Evolutionary conservation across 1,140 invertebrate genomes (phyloP).

Genomic region (Papilio machaon): DNA sequence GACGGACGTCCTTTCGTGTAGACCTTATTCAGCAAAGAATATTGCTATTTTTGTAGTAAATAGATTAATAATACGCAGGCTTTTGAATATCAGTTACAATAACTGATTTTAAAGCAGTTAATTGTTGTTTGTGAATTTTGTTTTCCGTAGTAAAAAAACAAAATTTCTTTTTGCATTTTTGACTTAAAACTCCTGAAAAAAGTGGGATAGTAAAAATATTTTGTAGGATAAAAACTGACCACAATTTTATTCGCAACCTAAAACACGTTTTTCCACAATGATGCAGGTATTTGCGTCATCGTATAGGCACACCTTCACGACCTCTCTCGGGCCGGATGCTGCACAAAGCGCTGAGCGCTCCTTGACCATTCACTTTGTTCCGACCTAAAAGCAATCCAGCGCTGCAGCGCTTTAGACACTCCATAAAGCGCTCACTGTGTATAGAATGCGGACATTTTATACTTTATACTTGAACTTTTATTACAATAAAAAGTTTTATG

Average conservation of each 20-base stretch:
- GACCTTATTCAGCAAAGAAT: slow-evolving; percentile 8
- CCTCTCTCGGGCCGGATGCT: slow-evolving; percentile 3
- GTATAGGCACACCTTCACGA: slow-evolving; percentile 4
- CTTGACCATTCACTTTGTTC: slow-evolving; percentile 39
- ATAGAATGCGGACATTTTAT: slow-evolving; percentile 22
- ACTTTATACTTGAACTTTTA: slow-evolving; percentile 13
- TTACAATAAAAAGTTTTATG: not conserved
- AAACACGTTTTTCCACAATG: slow-evolving; percentile 7
- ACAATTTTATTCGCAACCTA: slow-evolving; percentile 38
- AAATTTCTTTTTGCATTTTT: no score
- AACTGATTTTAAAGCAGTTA: no score
- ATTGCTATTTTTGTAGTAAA: not conserved
- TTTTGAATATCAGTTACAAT: no score
- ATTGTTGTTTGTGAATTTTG: no score
- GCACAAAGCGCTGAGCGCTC: slow-evolving; percentile 30
- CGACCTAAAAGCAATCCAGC: slow-evolving; percentile 36
- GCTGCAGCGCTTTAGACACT: slow-evolving; percentile 24
- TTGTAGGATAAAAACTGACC: not conserved
- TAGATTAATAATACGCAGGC: not conserved
- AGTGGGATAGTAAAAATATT: not conserved
- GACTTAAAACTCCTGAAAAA: no score
- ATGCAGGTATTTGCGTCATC: slow-evolving; percentile 25
- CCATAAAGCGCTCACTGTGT: slow-evolving; percentile 20
- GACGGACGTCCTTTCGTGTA: slow-evolving; percentile 15
- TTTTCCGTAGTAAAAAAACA: no score